Evolutionary conservation across 2,888 invertebrate species (phyloP), one percentile per base, ranked within the genome.

Genomic region (Malthinus flaveolus): DNA sequence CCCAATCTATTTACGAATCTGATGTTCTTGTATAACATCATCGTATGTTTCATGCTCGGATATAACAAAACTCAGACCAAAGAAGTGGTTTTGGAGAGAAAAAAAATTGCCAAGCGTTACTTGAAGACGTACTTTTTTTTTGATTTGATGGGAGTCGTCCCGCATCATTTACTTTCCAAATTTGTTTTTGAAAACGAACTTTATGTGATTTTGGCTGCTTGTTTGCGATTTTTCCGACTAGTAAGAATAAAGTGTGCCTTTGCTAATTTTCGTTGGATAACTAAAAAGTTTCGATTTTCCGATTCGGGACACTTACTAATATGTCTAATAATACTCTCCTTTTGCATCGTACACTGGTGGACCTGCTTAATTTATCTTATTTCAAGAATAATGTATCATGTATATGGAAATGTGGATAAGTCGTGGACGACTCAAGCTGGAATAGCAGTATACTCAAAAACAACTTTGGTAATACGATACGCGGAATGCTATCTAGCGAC

Each of bases 21-120:
- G 0, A 11, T 61, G 9, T 46, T 63, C 33, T 13, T 56, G 9
- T 23, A 68, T 2, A 75, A 77, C 32, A 71, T 76, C 46, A n/a
- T 66, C 2, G 50, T 77, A 9, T 74, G 72, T 61, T 78, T 75
- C 47, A 58, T 77, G 3, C 76, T 76, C 2, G 78, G 78, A 15
- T 73, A 65, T 49, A 48, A 52, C 36, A 52, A 66, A 10, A 31
- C 13, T 15, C 55, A 65, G 32, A 67, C 67, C 6, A 67, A 63
- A 31, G 62, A 66, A 59, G 61, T 66, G 12, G 49, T 63, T 10
- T 39, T 68, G 34, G 56, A 63, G 9, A 62, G 59, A 0, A 53
- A 44, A 45, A 13, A 13, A 35, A 66, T 66, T n/a, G 59, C 62
- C 1, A 33, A 48, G 6, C 35, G 59, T 10, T 67, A 67, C 37